A percentile compares a stretch with the other conserved stretches of the same genome.
phyloP scores from a whole-genome alignment of 2,113 vertebrate genomes.

The Spizaetus ornatus region DNA sequence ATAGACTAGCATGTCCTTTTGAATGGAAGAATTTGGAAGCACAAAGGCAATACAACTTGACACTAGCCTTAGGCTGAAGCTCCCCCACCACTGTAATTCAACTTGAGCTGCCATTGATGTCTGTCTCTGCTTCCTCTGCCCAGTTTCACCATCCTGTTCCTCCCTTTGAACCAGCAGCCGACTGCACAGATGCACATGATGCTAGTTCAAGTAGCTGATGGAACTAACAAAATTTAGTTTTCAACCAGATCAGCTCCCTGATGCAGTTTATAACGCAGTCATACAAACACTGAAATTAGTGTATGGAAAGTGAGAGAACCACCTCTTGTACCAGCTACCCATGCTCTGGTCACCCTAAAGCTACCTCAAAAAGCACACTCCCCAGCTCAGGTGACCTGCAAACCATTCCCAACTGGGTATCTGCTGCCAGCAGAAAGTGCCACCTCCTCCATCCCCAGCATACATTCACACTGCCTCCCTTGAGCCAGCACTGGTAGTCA shows the following conservation, averaged over 20 bases:
- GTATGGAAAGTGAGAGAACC: accelerated
- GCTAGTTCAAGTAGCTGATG: background rate
- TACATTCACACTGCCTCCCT: background rate
- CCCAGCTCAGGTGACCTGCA: background rate
- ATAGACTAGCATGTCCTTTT: background rate
- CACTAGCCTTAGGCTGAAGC: background rate
- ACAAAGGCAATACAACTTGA: background rate
- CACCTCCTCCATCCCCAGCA: background rate
- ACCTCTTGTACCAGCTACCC: background rate
- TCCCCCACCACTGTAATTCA: background rate
- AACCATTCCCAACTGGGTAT: background rate
- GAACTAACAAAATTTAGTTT: background rate
- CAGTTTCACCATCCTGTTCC: background rate
- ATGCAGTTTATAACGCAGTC: background rate
- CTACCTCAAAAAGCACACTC: accelerated
- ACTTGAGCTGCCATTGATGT: background rate
- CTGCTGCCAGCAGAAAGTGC: background rate
- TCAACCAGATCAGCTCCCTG: background rate
- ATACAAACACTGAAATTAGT: background rate
- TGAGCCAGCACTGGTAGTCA: background rate
- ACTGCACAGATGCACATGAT: accelerated
- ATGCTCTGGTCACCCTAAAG: too few species aligned
- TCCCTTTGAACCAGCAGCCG: background rate
- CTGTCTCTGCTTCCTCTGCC: background rate
- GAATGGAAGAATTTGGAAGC: background rate